Evolutionary conservation across 2,888 invertebrate species (phyloP).

Genomic region (Cacoxenus indagator): DNA sequence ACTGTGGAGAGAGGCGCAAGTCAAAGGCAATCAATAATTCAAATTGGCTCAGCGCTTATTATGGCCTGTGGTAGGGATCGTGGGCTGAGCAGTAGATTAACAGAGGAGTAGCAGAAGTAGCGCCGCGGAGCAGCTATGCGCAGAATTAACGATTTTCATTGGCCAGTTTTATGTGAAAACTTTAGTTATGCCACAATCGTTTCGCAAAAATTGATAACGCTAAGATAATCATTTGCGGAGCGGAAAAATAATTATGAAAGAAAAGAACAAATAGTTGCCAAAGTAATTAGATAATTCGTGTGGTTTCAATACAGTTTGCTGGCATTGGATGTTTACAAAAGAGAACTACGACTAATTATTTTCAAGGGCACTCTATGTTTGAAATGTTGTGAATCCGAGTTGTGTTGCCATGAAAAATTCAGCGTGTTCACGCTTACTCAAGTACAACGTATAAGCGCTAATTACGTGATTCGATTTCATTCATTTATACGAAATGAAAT

Average conservation of each 20-base stretch:
- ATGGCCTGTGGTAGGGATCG: not conserved
- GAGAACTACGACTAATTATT: no score
- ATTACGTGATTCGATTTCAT: no score
- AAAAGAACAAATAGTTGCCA: not conserved
- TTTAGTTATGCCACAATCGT: conserved; percentile 3
- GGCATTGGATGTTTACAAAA: no score
- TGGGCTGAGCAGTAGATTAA: not conserved
- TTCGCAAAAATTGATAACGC: not conserved
- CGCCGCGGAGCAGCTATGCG: not conserved
- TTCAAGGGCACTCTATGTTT: no score
- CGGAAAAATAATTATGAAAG: not conserved
- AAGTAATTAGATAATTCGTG: conserved; percentile 2
- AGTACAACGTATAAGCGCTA: no score
- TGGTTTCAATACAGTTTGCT: no score
- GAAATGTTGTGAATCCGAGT: no score
- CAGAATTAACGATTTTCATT: not conserved
- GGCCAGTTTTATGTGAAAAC: conserved; percentile 9
- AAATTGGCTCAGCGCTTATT: conserved; percentile 50
- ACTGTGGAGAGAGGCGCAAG: conserved; percentile 7
- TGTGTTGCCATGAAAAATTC: no score
- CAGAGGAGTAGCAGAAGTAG: not conserved
- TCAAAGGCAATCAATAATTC: conserved; percentile 55
- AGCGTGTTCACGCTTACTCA: no score
- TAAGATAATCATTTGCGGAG: not conserved
- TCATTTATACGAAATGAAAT: no score